These are phyloP conservation scores for Gisinianus flammeolus DNA, from an alignment of 2,888 invertebrate genomes.

Conservation along the genomic window DNA sequence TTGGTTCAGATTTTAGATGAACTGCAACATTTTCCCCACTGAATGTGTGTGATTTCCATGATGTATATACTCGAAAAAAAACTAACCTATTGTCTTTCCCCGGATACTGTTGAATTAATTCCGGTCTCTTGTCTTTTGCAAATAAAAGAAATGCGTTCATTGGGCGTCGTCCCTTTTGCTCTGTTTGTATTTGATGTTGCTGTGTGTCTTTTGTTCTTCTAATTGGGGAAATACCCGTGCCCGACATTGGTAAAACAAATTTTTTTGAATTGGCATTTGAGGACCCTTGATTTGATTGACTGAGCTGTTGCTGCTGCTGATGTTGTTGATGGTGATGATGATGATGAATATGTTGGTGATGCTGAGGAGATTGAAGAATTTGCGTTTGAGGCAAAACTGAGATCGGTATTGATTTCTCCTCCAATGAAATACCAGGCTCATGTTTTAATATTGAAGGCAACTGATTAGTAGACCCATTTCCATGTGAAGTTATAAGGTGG, in stretches of 20 bases:
- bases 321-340: slow-evolving; percentile 26
- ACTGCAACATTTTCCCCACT: background rate
- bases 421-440: slow-evolving; percentile 19
- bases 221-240: background rate
- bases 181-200: slow-evolving; percentile 14
- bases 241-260: slow-evolving; percentile 43
- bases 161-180: slow-evolving; percentile 60
- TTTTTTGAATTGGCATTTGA: slow-evolving; percentile 44
- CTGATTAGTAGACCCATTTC: slow-evolving; percentile 10
- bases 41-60: background rate
- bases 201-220: slow-evolving; percentile 24
- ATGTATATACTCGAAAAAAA: background rate
- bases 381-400: slow-evolving; percentile 51
- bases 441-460: slow-evolving; percentile 13
- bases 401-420: slow-evolving; percentile 49
- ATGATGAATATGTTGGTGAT: slow-evolving; percentile 36
- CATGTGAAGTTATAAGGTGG: background rate
- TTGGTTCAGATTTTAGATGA: background rate
- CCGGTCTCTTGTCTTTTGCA: slow-evolving; percentile 64
- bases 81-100: slow-evolving; percentile 65
- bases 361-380: slow-evolving; percentile 41
- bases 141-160: slow-evolving; percentile 67
- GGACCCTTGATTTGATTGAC: slow-evolving; percentile 33
- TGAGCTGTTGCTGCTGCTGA: slow-evolving; percentile 43
- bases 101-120: slow-evolving; percentile 64